Percentiles rank a stretch among this genome's conserved stretches.
phyloP scores from a whole-genome alignment of 53 echinoderm and acorn worm genomes.

The Arbacia lixula region DNA sequence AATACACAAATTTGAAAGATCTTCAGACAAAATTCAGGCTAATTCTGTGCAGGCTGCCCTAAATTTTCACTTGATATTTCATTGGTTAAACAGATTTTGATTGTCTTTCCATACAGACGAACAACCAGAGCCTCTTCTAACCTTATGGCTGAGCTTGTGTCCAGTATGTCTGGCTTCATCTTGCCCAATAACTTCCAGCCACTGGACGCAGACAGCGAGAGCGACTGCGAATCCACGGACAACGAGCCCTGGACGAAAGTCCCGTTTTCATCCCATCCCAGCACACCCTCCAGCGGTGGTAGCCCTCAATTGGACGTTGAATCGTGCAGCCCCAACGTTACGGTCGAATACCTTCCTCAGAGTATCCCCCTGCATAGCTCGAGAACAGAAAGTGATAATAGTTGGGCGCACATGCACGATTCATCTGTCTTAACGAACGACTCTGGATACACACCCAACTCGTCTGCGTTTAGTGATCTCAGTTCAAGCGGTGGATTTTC shows the following conservation, averaged over 20 bases:
- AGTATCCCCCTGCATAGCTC: background rate
- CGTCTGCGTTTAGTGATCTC: constrained; percentile 13
- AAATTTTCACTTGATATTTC: too few species aligned
- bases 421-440: constrained; percentile 15
- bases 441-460: constrained; percentile 14
- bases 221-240: constrained; percentile 13
- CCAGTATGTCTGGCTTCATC: constrained; percentile 41
- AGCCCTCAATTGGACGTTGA: background rate
- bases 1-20: too few species aligned
- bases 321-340: constrained; percentile 29
- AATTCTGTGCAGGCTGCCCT: too few species aligned
- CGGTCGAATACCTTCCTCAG: background rate
- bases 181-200: constrained; percentile 39
- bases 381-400: background rate
- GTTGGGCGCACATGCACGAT: constrained; percentile 4
- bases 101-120: too few species aligned
- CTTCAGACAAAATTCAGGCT: too few species aligned
- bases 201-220: constrained; percentile 37
- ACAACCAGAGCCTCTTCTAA: too few species aligned
- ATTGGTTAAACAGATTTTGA: too few species aligned
- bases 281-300: background rate
- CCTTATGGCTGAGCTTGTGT: constrained; percentile 43
- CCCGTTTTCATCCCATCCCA: constrained; percentile 10
- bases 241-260: background rate
- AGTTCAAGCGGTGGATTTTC: constrained; percentile 34